Evolutionary conservation across 2,797 vertebrate genomes (phyloP), one percentile per base, ranked within the genome.

Genomic region (Chrosomus eos): DNA sequence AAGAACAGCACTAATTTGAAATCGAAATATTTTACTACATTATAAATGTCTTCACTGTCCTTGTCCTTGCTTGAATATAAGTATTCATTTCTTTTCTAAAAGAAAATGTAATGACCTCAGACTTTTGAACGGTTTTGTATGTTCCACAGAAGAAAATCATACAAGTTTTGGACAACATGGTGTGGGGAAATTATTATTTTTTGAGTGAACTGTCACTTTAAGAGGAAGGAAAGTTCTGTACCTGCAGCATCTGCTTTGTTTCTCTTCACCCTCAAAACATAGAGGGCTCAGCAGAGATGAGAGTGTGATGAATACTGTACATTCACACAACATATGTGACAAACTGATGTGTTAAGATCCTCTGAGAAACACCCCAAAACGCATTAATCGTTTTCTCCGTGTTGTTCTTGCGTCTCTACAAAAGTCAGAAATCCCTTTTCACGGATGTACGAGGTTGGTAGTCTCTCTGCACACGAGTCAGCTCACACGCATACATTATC

Each of bases 201-300:
- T 21, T 64, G 9, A 21, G 58, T 62, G 38, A 64, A 79, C 76
- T 33, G 76, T 66, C 19, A 66, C 76, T 79, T 75, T 74, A 60
- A 70, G 78, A 73, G 75, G 31, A 55, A 28, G 36, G 80, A 82
- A 72, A 64, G 80, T 86, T 81, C 80, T 73, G 13, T 71, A 81
- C 36, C 70, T 80, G 75, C 82, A 80, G 82, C 76, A 80, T 74
- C 80, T 81, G 70, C 74, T 55, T 48, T 72, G 60, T 67, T 58
- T 66, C 33, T 78, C 43, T 36, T 43, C 43, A 67, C 18, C 45
- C 68, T 58, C 36, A 74, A 38, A 79, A 36, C 66, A 71, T 10
- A 26, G 3, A 72, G 66, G 55, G 40, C 45, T 68, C 33, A 38
- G 73, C 13, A 19, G 73, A n/a, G 58, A 55, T n/a, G 43, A 58